A percentile compares a stretch with the other conserved stretches of the same genome.
phyloP scores from a whole-genome alignment of 2,113 vertebrate genomes.

The Maccullochella peelii region DNA sequence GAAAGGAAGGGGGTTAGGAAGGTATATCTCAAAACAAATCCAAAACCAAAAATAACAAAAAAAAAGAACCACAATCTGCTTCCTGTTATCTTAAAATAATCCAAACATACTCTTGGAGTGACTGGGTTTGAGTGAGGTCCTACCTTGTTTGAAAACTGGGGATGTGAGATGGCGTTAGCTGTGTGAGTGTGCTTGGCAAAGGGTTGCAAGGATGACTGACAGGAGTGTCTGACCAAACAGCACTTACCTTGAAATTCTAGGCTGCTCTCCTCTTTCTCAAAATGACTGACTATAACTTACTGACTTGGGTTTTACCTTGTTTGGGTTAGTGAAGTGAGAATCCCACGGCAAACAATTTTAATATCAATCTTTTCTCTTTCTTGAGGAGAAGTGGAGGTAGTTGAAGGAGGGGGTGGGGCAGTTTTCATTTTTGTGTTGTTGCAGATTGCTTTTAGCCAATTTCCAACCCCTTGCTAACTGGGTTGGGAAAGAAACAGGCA shows the following conservation, averaged over 20 bases:
- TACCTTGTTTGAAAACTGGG: constrained; percentile 80
- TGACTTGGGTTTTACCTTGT: constrained; percentile 84
- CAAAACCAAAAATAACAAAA: constrained; percentile 45
- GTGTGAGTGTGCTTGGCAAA: constrained; percentile 76
- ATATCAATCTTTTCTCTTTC: constrained; percentile 65
- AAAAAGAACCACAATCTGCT: constrained; percentile 64
- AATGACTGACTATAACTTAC: constrained; percentile 87
- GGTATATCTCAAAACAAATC: constrained; percentile 64
- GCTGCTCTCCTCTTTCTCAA: constrained; percentile 78
- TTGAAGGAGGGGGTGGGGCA: constrained; percentile 72
- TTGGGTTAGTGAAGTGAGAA: constrained; percentile 83
- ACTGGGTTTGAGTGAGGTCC: constrained; percentile 72
- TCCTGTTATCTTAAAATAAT: constrained; percentile 44
- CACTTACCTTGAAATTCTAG: constrained; percentile 84
- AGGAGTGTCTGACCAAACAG: constrained; percentile 78
- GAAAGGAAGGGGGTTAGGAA: constrained; percentile 57
- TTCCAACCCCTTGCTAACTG: constrained; percentile 73
- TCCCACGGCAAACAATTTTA: constrained; percentile 77
- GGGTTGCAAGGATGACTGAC: constrained; percentile 76
- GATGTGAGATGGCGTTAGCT: constrained; percentile 75
- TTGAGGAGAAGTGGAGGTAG: constrained; percentile 77
- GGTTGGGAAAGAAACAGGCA: constrained; percentile 82
- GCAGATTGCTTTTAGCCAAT: constrained; percentile 64
- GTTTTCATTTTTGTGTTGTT: constrained; percentile 69
- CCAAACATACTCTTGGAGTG: constrained; percentile 54